Evolutionary conservation across 2,797 vertebrate species (phyloP).

Genomic region (Spheniscus humboldti): DNA sequence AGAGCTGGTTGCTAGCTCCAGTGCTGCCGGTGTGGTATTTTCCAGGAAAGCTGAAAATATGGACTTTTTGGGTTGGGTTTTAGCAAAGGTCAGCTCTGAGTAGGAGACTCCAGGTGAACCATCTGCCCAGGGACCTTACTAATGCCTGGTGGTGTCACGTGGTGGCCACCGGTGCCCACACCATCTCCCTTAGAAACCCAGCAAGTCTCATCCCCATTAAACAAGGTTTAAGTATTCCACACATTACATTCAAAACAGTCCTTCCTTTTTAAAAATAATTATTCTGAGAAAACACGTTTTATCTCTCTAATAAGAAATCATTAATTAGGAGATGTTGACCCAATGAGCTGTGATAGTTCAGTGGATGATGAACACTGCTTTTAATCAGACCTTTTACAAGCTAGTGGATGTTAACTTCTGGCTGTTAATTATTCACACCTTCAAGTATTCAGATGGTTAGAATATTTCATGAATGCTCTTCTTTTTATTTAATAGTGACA

Average conservation of each 20-base stretch:
- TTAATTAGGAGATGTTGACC: conserved; percentile 75
- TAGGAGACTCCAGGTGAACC: neutral
- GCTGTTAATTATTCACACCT: conserved; percentile 71
- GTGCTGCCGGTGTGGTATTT: neutral
- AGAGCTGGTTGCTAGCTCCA: neutral
- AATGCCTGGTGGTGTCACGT: neutral
- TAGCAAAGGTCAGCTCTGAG: neutral
- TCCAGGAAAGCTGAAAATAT: neutral
- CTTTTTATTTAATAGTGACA: conserved; percentile 51
- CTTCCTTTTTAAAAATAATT: conserved; percentile 41
- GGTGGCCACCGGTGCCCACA: neutral
- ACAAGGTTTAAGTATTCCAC: conserved; percentile 8
- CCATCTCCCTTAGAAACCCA: neutral
- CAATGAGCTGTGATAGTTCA: conserved; percentile 60
- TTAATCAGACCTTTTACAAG: conserved; percentile 77
- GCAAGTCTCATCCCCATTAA: neutral
- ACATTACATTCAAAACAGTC: neutral
- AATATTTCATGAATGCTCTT: conserved; percentile 64
- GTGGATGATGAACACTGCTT: conserved; percentile 69
- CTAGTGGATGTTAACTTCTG: conserved; percentile 60
- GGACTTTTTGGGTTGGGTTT: neutral
- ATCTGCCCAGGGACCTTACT: neutral
- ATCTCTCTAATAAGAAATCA: conserved; percentile 65
- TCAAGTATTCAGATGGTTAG: conserved; percentile 44
- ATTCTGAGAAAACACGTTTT: conserved; percentile 55